phyloP scores from a whole-genome alignment of 1,140 invertebrate genomes.

The Macrostomum lignano region DNA sequence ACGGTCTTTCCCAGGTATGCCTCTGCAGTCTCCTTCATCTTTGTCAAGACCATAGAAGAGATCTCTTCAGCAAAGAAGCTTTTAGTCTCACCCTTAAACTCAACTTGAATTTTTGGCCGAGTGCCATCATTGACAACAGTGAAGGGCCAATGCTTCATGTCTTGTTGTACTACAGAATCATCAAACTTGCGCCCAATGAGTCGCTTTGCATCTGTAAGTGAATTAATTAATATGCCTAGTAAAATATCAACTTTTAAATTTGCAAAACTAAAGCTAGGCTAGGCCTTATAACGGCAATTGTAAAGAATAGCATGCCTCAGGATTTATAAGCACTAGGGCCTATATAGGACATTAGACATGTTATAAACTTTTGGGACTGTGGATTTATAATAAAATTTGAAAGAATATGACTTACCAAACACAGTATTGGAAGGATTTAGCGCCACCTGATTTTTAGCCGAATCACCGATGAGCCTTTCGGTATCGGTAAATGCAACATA shows the following conservation, averaged over 20 bases:
- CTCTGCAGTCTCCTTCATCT: constrained; percentile 73
- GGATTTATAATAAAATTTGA: too few species aligned
- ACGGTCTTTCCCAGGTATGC: constrained; percentile 49
- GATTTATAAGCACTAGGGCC: too few species aligned
- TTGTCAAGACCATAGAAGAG: constrained; percentile 54
- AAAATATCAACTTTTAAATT: too few species aligned
- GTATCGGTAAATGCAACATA: constrained; percentile 67
- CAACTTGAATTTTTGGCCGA: constrained; percentile 49
- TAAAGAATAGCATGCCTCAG: too few species aligned
- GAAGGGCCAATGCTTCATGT: constrained; percentile 38
- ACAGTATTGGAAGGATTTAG: constrained; percentile 84
- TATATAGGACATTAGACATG: too few species aligned
- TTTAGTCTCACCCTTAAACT: constrained; percentile 62
- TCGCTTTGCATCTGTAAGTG: constrained; percentile 45
- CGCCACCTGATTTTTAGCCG: constrained; percentile 33
- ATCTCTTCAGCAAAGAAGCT: constrained; percentile 75
- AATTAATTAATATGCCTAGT: too few species aligned
- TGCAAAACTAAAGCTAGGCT: too few species aligned
- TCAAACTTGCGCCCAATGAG: constrained; percentile 49
- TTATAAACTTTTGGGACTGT: too few species aligned
- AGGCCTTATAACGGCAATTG: too few species aligned
- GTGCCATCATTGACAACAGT: constrained; percentile 50
- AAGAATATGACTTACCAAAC: constrained; percentile 54
- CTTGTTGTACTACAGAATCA: constrained; percentile 38
- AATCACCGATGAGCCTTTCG: constrained; percentile 54